Percentiles rank a stretch among this genome's conserved stretches.
These are phyloP conservation scores for Dreissena polymorpha DNA, from an alignment of 1,140 invertebrate species.

Conservation along the genomic window DNA sequence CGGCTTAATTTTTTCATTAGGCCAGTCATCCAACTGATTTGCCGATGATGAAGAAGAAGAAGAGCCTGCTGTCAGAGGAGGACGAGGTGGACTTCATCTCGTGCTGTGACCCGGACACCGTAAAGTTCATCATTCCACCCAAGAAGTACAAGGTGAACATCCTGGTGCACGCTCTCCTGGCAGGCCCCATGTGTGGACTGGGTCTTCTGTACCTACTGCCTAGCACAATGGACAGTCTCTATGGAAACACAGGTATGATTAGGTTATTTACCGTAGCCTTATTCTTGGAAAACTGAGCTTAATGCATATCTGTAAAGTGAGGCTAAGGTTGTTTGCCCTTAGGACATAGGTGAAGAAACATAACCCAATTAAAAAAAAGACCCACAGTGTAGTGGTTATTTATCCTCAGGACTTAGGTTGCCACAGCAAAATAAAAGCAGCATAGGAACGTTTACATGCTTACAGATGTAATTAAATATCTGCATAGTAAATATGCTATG, in stretches of 20 bases:
- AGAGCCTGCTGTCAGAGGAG: constrained; percentile 74
- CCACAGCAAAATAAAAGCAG: no score
- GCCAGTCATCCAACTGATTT: constrained; percentile 2
- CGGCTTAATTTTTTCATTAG: background rate
- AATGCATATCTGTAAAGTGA: no score
- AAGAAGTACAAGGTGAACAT: constrained; percentile 77
- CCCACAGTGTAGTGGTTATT: no score
- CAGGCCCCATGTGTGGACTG: constrained; percentile 73
- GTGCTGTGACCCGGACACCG: constrained; percentile 74
- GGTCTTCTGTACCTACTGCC: constrained; percentile 74
- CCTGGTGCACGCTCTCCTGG: constrained; percentile 74
- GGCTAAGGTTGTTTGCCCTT: no score
- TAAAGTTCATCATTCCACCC: constrained; percentile 75
- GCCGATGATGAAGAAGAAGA: constrained; percentile 61
- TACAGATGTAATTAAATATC: no score
- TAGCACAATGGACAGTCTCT: constrained; percentile 68
- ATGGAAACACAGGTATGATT: constrained; percentile 63
- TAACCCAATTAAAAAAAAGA: no score
- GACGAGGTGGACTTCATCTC: constrained; percentile 77
- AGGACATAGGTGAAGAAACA: no score
- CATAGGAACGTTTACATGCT: no score
- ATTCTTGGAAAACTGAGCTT: no score
- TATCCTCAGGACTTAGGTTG: no score
- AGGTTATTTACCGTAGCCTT: no score
- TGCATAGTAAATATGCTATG: no score